Evolutionary conservation across 2,797 vertebrate species (phyloP), one percentile per base, ranked within the genome.

Genomic region (Epinephelus coioides): DNA sequence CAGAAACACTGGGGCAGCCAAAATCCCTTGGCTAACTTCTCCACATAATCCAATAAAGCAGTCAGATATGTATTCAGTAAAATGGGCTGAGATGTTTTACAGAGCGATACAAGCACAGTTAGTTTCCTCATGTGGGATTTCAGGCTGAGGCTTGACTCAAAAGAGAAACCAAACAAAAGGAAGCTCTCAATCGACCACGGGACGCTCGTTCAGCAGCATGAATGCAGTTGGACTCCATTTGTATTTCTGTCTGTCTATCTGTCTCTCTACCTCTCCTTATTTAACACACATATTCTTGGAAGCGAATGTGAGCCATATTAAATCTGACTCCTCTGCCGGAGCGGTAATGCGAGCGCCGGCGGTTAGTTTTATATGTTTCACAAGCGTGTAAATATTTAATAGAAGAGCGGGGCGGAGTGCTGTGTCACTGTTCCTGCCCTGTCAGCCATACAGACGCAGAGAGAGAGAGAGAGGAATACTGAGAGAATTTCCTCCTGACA

Each of bases 351-450:
- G 85, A 93, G 81, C 68, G 63, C 79, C 71, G 30, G 94, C 60
- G 85, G 93, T 94, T 93, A 90, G 91, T 93, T 95, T 94, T 90
- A 93, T 94, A 91, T 66, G 77, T 94, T 95, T 95, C 91, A 93
- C 93, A 85, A 94, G 93, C 84, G 46, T 94, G 94, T 95, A 93
- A 95, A 95, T 94, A 93, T 95, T 95, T 95, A 94, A 95, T 95
- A 87, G 86, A 92, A 92, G 87, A 78, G 75, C 57, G 61, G 78
- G 79, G 87, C 82, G 86, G 88, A 91, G 90, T 94, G 88, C 92
- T 89, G 89, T 93, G 91, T 93, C 92, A 90, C 88, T 90, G 88
- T 86, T 89, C 78, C 88, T 85, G 90, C 81, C 59, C 92, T 53
- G 81, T 78, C 89, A 75, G 84, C 83, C 90, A 34, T 57, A 83